Evolutionary conservation across 2,113 vertebrate genomes (phyloP).

Genomic region (Camarhynchus parvulus): DNA sequence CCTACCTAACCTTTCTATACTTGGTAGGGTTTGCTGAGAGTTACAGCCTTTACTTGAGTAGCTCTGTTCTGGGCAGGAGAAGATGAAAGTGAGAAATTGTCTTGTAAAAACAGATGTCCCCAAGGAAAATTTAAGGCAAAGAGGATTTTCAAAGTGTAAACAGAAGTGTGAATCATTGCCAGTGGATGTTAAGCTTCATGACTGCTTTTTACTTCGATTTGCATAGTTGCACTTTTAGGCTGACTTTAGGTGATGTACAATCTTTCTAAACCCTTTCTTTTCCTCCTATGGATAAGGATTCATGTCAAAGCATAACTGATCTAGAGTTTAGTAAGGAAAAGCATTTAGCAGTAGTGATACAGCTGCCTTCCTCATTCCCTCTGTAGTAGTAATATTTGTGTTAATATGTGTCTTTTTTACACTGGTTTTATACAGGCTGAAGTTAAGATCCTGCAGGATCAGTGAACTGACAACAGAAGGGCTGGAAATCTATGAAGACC

Average conservation of each 20-base stretch:
- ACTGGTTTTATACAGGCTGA: neutral
- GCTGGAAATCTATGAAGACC: neutral
- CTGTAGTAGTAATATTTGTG: neutral
- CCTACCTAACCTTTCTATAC: neutral
- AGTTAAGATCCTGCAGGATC: neutral
- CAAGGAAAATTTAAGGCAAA: neutral
- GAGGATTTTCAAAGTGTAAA: constrained; percentile 25
- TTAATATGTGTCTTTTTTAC: neutral
- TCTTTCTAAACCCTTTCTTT: neutral
- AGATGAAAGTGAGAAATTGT: constrained; percentile 1
- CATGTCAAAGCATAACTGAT: neutral
- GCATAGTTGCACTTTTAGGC: neutral
- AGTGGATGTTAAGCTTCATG: neutral
- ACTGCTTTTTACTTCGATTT: neutral
- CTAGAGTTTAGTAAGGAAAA: neutral
- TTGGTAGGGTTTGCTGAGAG: neutral
- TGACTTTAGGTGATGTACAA: neutral
- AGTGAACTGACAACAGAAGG: neutral
- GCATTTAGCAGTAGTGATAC: neutral
- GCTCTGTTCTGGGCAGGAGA: neutral
- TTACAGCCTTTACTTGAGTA: neutral
- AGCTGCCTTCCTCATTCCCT: neutral
- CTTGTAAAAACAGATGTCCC: neutral
- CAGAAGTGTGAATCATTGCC: neutral
- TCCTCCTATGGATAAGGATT: neutral